Evolutionary conservation across 2,797 vertebrate species (phyloP), one percentile per base, ranked within the genome.

Genomic region (Otolemur crassicaudatus): DNA sequence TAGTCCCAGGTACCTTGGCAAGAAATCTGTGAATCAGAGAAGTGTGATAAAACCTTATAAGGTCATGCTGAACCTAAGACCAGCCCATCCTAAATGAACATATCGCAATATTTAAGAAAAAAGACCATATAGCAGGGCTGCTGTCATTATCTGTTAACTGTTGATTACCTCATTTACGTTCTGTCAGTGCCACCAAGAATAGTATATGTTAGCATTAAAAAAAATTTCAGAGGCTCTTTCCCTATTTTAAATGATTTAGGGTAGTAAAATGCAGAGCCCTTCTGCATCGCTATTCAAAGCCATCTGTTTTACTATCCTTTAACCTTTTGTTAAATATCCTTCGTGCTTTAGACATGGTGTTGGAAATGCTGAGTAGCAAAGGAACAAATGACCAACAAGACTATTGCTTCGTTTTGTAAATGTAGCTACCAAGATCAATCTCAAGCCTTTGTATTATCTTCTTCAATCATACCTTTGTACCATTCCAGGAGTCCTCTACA

Each of bases 11-110:
- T 73, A 73, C 27, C 4, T 34, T 27, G 29, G 31, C 20, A 73
- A 95, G 46, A 95, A 88, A 72, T 67, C 14, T 43, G 34, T 75
- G n/a, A 89, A n/a, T 84, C 76, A 58, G 27, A n/a, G 60, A 93
- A 72, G 16, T 60, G 1, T n/a, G 46, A 70, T 9, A 70, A 87
- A 81, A 58, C 53, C 27, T 79, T 70, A 19, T 22, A 34, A 69
- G 7, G 5, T 70, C 34, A 43, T 94, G 27, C 2, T 87, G 23
- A 94, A 89, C 58, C 25, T 25, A 90, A 13, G 1, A 7, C 3
- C 40, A 31, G 29, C 60, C 34, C 4, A 37, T 2, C 17, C 31
- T 16, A 1, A 90, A 46, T 58, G 11, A 46, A 67, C 86, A 70
- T 73, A 63, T n/a, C 1, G 49, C 53, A 73, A 77, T 58, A 22